A percentile compares a stretch with the other conserved stretches of the same genome.
Evolutionary conservation across 2,888 invertebrate species (phyloP).

Genomic region (Leuctra nigra): DNA sequence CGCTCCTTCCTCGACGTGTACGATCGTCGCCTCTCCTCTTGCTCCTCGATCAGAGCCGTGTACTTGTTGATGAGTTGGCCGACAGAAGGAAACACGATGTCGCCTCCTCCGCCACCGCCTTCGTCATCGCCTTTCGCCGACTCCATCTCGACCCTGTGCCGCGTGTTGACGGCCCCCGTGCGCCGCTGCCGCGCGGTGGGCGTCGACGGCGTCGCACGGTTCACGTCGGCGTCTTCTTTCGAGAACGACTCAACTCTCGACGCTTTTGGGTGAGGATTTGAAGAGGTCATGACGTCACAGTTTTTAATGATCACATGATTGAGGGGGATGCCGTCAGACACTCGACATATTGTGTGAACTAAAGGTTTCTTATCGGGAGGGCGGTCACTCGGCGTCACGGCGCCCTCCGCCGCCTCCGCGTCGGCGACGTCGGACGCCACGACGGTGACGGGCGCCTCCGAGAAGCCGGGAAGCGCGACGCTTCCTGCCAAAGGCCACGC

Average conservation of each 20-base stretch:
- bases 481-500: too few species aligned
- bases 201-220: slow-evolving; percentile 46
- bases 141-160: background rate
- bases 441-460: too few species aligned
- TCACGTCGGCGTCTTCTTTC: slow-evolving; percentile 28
- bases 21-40: background rate
- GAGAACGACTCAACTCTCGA: background rate
- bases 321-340: slow-evolving; percentile 3
- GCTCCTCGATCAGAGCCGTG: slow-evolving; percentile 17
- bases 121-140: background rate
- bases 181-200: slow-evolving; percentile 34
- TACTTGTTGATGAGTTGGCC: slow-evolving; percentile 22
- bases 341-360: slow-evolving; percentile 2
- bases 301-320: background rate
- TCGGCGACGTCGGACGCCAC: slow-evolving; percentile 5
- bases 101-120: too few species aligned
- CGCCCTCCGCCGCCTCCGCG: background rate
- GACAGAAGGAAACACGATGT: slow-evolving; percentile 19
- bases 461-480: too few species aligned
- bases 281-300: background rate
- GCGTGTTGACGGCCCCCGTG: slow-evolving; percentile 18
- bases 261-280: background rate
- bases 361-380: too few species aligned
- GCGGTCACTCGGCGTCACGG: slow-evolving; percentile 4
- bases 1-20: background rate